phyloP scores from a whole-genome alignment of 2,797 vertebrate genomes.

The Bucorvus abyssinicus region DNA sequence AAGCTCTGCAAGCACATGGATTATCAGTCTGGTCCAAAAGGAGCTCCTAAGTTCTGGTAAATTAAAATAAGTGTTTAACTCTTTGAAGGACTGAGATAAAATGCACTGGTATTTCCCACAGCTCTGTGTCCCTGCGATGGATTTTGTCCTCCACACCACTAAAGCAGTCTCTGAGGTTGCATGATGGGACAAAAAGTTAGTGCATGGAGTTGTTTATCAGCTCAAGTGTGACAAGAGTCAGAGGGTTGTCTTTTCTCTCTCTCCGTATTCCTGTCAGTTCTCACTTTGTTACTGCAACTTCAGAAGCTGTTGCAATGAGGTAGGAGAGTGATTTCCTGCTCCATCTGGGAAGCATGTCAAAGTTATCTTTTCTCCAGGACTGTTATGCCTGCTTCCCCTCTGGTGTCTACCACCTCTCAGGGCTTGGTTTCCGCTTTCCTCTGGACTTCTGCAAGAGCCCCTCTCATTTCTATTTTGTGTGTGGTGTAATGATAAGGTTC shows the following conservation, averaged over 20 bases:
- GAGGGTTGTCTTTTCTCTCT: not conserved
- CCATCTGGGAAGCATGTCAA: not conserved
- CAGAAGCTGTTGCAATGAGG: not conserved
- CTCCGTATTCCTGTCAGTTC: not conserved
- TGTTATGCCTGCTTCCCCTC: not conserved
- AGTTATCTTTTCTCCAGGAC: conserved; percentile 30
- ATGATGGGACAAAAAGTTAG: not conserved
- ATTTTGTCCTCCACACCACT: not conserved
- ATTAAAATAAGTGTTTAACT: not conserved
- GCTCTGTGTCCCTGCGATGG: not conserved
- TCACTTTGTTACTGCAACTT: not conserved
- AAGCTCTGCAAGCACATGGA: not conserved
- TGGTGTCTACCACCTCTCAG: not conserved
- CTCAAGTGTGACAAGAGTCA: not conserved
- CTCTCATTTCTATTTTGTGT: not conserved
- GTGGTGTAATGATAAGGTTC: not conserved
- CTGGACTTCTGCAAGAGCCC: not conserved
- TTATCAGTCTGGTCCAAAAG: not conserved
- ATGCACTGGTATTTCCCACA: not conserved
- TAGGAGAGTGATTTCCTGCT: conserved; percentile 9
- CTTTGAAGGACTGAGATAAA: not conserved
- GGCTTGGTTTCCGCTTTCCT: not conserved
- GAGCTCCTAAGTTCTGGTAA: not conserved
- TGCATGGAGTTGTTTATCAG: not conserved
- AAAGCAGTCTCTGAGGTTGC: not conserved